phyloP scores from a whole-genome alignment of 2,888 invertebrate species.

The Poecilobothrus nobilitatus region DNA sequence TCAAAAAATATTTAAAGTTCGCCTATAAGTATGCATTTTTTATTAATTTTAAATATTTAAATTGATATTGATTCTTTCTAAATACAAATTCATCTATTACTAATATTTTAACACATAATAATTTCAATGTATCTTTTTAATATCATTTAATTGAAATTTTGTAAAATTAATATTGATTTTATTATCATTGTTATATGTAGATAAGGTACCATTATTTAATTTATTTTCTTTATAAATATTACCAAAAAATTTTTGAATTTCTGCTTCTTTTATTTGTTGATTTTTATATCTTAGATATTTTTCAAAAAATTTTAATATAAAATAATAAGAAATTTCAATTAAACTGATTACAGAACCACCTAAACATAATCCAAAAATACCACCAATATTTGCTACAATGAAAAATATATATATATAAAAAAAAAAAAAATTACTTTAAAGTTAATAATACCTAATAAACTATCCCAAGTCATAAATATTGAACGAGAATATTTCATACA shows the following conservation, averaged over 20 bases:
- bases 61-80: no score
- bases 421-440: no score
- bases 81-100: no score
- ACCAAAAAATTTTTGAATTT: not conserved
- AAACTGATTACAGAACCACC: slow-evolving; percentile 55
- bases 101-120: no score
- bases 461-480: slow-evolving; percentile 50
- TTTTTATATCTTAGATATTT: slow-evolving; percentile 17
- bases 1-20: no score
- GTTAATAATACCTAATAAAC: slow-evolving; percentile 45
- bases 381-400: slow-evolving; percentile 52
- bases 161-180: no score
- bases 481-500: slow-evolving; percentile 50
- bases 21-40: no score
- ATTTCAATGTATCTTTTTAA: no score
- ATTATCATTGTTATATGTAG: no score
- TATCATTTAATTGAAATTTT: no score
- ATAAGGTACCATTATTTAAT: not conserved
- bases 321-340: slow-evolving; percentile 48
- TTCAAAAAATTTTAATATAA: slow-evolving; percentile 24
- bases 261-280: slow-evolving; percentile 10
- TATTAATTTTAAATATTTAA: no score
- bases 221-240: not conserved
- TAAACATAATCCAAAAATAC: slow-evolving; percentile 54
- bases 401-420: slow-evolving; percentile 7